Evolutionary conservation across 2,888 invertebrate genomes (phyloP), one percentile per base, ranked within the genome.

Genomic region (Notodonta ziczac): DNA sequence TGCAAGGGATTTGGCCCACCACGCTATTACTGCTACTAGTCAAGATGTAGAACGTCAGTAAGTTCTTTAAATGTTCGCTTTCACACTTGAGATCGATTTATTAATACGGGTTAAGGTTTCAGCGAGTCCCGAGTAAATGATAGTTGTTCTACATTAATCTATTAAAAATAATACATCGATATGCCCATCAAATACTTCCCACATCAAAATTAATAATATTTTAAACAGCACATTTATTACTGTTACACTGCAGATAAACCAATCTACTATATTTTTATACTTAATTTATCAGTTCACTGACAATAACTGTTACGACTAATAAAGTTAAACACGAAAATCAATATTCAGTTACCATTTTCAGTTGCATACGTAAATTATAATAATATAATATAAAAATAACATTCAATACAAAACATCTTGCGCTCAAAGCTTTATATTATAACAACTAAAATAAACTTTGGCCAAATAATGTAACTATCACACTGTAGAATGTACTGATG

Each of bases 381-480:
- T 51, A 52, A 32, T 58, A 61, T n/a, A 57, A n/a, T n/a, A n/a
- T n/a, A 55, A 59, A n/a, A 53, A 62, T 65, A 68, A 66, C 56
- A 63, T 59, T 54, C 53, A 61, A 63, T 42, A 67, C 69, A 70
- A 70, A 73, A 70, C 62, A 73, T 61, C 60, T 75, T 76, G 76
- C 77, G 87, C 85, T 86, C 74, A 77, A 68, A 86, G 84, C 85
- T 70, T 65, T 72, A 70, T 78, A 84, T 65, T 72, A 70, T 78
- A 84, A 84, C 72, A 83, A 86, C 83, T 87, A 82, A 88, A 86
- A 86, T 87, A 88, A 87, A 89, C 89, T 91, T 90, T 91, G 91
- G 90, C 86, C 76, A 85, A 84, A 80, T 72, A 76, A 80, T 74
- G 78, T 80, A 80, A 76, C 80, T 87, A 88, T 87, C 87, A 87